phyloP scores from a whole-genome alignment of 2,113 vertebrate genomes.

The Indicator maculatus region DNA sequence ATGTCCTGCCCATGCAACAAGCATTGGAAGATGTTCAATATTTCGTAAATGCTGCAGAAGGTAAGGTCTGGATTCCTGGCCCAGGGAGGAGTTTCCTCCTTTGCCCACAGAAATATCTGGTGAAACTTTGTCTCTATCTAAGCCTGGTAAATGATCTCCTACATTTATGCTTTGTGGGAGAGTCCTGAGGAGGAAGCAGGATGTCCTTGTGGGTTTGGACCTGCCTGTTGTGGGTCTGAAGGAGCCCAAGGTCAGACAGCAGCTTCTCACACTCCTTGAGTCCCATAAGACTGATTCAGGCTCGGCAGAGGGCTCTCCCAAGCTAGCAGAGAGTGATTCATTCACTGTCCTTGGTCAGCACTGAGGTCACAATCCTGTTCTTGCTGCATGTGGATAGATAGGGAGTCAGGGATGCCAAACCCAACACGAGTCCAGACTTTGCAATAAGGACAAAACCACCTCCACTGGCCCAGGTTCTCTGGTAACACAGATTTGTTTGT shows the following conservation, averaged over 20 bases:
- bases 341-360: not conserved
- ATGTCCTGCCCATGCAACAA: fast-evolving
- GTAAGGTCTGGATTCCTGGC: not conserved
- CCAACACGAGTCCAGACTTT: too few species aligned
- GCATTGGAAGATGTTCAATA: fast-evolving
- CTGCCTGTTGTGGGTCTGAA: too few species aligned
- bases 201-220: not conserved
- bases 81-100: not conserved
- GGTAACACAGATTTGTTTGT: too few species aligned
- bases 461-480: too few species aligned
- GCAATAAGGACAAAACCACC: too few species aligned
- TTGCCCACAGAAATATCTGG: fast-evolving
- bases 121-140: not conserved
- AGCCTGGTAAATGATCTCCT: not conserved
- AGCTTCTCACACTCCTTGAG: not conserved
- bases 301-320: not conserved
- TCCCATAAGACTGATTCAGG: too few species aligned
- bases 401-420: too few species aligned
- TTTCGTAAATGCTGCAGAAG: not conserved
- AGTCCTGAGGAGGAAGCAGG: not conserved
- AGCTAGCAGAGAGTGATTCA: not conserved
- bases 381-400: not conserved
- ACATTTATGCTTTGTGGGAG: not conserved
- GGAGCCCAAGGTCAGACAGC: not conserved
- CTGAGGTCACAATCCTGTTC: too few species aligned